Evolutionary conservation across 2,888 invertebrate genomes (phyloP), one percentile per base, ranked within the genome.

Genomic region (Ormyrus thymus): DNA sequence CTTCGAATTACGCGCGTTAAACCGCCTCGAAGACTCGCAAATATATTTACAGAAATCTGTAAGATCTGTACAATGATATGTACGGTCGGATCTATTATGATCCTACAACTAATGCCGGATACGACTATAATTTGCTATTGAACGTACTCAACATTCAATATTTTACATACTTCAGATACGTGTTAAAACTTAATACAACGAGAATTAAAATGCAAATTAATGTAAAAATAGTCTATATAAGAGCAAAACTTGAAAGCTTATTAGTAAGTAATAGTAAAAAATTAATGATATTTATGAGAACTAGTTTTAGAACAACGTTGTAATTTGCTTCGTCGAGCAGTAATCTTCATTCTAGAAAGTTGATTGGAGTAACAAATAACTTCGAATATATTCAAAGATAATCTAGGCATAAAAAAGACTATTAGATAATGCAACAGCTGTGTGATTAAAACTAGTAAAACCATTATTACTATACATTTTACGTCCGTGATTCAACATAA

Each of bases 291-390:
- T 59, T 59, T 59, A 59, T 43, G 59, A 43, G 43, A 11, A 43
- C 43, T 43, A 43, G 43, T 59, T 59, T 59, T 9, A 43, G 6
- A 59, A 43, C 59, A 29, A 11, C 29, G 15, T 43, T 59, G 43
- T 59, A 59, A 59, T 59, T 59, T 43, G 59, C 43, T 59, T 59
- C 43, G 29, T 59, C 11, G 43, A 9, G 43, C 59, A 5, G 43
- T 11, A 10, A 59, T 59, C 59, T 59, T 43, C 43, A 9, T 43
- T 59, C 59, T 56, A 59, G 59, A 59, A 59, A 59, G 43, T 59
- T 59, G 11, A 59, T 59, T 43, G 59, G 43, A 10, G 59, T 43
- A 43, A 59, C 13, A 59, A 56, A 13, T 58, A 10, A 7, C 3
- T 10, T 43, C 29, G 59, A 10, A 59, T 59, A 59, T 59, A 59